A percentile compares a stretch with the other conserved stretches of the same genome.
Evolutionary conservation across 53 echinoderm and acorn worm species (phyloP).

Genomic region (Glandiceps talaboti): DNA sequence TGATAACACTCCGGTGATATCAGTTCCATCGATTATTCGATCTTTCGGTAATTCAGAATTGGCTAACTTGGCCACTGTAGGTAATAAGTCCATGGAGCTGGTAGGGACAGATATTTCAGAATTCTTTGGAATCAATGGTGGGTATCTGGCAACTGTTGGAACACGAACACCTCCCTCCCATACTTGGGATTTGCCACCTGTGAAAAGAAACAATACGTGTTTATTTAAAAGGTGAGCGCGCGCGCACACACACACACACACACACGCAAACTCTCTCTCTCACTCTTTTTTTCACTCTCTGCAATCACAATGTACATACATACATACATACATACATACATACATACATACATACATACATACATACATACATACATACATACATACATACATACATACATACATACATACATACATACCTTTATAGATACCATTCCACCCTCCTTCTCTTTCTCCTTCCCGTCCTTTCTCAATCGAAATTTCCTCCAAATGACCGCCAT

Average conservation of each 20-base stretch:
- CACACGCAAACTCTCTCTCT: no score
- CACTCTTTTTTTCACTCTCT: no score
- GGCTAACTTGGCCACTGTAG: constrained; percentile 57
- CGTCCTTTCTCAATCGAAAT: constrained; percentile 55
- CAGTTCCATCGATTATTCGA: constrained; percentile 67
- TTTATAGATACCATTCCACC: constrained; percentile 87
- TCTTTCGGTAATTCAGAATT: constrained; percentile 34
- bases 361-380: no score
- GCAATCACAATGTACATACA: no score
- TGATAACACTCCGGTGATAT: constrained; percentile 56
- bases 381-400: no score
- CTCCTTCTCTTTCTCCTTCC: constrained; percentile 60
- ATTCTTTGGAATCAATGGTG: constrained; percentile 44
- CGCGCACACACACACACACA: no score
- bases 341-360: no score
- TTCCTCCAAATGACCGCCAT: constrained; percentile 86
- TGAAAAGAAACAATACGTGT: no score
- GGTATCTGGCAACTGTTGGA: constrained; percentile 67
- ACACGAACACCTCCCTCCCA: constrained; percentile 93
- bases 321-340: no score
- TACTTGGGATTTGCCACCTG: constrained; percentile 82
- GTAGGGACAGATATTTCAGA: constrained; percentile 63
- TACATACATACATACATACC: no score
- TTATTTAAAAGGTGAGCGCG: no score
- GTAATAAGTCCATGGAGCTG: constrained; percentile 48